phyloP scores from a whole-genome alignment of 2,888 invertebrate genomes.

The Cataglyphis cursor region DNA sequence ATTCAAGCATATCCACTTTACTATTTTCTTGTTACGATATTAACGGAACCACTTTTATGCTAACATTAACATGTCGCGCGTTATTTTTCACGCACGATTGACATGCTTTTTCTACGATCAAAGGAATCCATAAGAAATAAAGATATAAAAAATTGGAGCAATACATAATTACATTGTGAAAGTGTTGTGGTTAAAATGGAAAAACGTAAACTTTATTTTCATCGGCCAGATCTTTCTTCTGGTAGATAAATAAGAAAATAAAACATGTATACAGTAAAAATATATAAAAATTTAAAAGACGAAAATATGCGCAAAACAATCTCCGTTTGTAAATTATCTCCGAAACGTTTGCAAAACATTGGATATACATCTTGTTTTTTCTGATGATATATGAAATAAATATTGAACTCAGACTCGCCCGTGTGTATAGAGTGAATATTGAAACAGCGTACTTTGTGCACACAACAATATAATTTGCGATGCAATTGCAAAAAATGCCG shows the following conservation, averaged over 20 bases:
- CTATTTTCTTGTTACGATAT: slow-evolving; percentile 20
- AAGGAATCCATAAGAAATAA: slow-evolving; percentile 10
- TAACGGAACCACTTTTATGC: not conserved
- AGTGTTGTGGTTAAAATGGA: not conserved
- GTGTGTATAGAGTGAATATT: slow-evolving; percentile 30
- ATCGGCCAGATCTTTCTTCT: not conserved
- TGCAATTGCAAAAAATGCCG: not conserved
- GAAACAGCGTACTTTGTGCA: not conserved
- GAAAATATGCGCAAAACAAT: not conserved
- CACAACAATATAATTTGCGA: slow-evolving; percentile 15
- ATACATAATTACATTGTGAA: slow-evolving; percentile 29
- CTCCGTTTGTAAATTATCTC: not conserved
- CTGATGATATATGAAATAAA: slow-evolving; percentile 25
- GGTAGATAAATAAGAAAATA: not conserved
- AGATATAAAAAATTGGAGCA: not conserved
- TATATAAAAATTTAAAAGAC: not conserved
- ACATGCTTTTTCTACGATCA: not conserved
- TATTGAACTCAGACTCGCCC: not conserved
- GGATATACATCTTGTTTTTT: not conserved
- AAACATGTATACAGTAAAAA: not conserved
- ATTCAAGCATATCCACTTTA: slow-evolving; percentile 22
- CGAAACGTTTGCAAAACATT: not conserved
- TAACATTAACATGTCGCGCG: slow-evolving; percentile 22
- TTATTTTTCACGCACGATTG: slow-evolving; percentile 34
- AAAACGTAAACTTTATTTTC: not conserved